These are phyloP conservation scores for Paradisaea rubra DNA, from an alignment of 2,113 vertebrate species.

Conservation along the genomic window DNA sequence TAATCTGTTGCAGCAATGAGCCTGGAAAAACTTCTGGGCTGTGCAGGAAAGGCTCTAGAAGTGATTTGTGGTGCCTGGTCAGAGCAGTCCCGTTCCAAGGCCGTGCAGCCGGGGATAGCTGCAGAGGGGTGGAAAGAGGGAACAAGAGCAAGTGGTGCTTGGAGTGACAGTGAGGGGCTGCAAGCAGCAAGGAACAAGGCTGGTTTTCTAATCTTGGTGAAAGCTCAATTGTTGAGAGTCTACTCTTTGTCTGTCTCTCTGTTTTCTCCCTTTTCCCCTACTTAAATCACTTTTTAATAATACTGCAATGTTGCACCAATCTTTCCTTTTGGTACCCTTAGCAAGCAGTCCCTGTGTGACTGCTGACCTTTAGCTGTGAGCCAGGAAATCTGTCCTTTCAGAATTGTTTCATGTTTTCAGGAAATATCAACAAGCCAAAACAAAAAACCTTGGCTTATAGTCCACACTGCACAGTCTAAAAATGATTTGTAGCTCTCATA, in stretches of 20 bases:
- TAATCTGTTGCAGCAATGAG: neutral
- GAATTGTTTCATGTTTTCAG: constrained; percentile 40
- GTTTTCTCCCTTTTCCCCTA: neutral
- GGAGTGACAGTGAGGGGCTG: neutral
- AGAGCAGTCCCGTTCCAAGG: neutral
- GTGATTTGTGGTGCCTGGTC: neutral
- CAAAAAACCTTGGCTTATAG: constrained; percentile 1
- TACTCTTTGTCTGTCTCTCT: neutral
- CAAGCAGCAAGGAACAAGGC: neutral
- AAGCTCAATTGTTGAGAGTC: neutral
- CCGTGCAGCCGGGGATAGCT: accelerated
- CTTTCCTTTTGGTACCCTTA: constrained; percentile 14
- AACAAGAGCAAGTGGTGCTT: neutral
- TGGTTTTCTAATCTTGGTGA: neutral
- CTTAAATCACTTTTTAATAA: constrained; percentile 16
- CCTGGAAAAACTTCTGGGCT: neutral
- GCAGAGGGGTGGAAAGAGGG: neutral
- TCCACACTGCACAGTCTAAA: neutral
- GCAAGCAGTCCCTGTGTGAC: neutral
- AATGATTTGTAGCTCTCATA: neutral
- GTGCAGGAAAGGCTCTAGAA: neutral
- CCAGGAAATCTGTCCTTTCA: constrained; percentile 37
- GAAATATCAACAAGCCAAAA: constrained; percentile 12
- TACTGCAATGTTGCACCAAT: neutral
- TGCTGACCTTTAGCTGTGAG: constrained; percentile 48